These are phyloP conservation scores for Thinocorus orbignyianus DNA, from an alignment of 2,113 vertebrate species.

Conservation along the genomic window DNA sequence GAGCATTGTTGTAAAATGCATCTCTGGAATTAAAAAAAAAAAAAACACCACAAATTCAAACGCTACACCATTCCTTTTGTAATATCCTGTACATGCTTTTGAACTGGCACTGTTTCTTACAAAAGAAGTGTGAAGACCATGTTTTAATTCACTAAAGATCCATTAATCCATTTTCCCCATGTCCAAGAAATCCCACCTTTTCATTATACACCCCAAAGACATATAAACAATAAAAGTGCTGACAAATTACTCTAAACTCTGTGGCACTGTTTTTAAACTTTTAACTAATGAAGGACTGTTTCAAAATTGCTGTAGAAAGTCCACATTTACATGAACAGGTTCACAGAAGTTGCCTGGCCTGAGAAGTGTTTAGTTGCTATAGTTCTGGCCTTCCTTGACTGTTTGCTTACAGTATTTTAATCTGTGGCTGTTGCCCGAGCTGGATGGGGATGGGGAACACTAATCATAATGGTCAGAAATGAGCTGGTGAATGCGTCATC, in stretches of 20 bases:
- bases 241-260: background rate
- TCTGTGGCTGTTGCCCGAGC: background rate
- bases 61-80: background rate
- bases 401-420: background rate
- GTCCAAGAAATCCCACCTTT: background rate
- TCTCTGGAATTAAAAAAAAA: background rate
- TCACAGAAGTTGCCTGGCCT: background rate
- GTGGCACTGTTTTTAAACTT: background rate
- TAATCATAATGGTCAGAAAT: background rate
- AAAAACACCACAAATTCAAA: background rate
- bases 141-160: background rate
- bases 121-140: background rate
- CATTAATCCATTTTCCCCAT: background rate
- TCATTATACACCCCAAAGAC: background rate
- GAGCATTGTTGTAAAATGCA: background rate
- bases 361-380: background rate
- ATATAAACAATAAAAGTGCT: background rate
- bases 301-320: background rate
- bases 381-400: background rate
- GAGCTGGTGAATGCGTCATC: background rate
- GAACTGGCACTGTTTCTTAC: background rate
- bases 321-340: background rate
- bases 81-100: background rate
- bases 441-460: background rate
- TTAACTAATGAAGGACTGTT: background rate